Evolutionary conservation across 2,888 invertebrate genomes (phyloP).

Genomic region (Byasa hedistus): DNA sequence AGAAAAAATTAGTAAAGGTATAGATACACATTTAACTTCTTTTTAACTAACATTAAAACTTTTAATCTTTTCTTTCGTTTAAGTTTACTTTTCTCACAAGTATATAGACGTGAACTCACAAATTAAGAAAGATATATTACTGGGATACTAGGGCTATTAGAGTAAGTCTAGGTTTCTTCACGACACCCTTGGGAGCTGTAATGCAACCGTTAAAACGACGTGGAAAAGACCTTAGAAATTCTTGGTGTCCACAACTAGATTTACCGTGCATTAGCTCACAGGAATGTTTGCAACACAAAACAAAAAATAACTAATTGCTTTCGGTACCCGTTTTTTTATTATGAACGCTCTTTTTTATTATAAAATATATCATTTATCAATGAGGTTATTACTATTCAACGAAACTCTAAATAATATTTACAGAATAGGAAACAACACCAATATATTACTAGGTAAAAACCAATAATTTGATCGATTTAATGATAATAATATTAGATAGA

Average conservation of each 20-base stretch:
- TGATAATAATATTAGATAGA: no score
- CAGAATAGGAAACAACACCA: no score
- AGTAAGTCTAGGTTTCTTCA: constrained; percentile 55
- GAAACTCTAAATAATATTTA: no score
- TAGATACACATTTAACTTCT: constrained; percentile 11
- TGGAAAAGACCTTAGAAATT: constrained; percentile 60
- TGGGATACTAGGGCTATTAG: constrained; percentile 44
- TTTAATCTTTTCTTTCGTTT: neutral
- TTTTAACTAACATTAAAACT: neutral
- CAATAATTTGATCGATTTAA: no score
- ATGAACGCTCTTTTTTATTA: neutral
- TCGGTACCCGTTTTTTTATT: constrained; percentile 22
- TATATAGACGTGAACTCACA: neutral
- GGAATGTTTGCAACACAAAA: neutral
- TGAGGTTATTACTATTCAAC: no score
- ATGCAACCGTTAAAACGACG: constrained; percentile 64
- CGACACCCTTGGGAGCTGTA: constrained; percentile 60
- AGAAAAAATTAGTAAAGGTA: constrained; percentile 73
- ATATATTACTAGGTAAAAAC: no score
- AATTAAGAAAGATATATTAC: constrained; percentile 27
- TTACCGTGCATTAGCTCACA: constrained; percentile 41
- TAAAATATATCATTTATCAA: no score
- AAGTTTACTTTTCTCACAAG: neutral
- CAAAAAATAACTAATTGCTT: neutral
- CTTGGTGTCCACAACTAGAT: constrained; percentile 60